Conservation (phyloP, 2,113 vertebrate genomes). For the Aythya baeri region DNA sequence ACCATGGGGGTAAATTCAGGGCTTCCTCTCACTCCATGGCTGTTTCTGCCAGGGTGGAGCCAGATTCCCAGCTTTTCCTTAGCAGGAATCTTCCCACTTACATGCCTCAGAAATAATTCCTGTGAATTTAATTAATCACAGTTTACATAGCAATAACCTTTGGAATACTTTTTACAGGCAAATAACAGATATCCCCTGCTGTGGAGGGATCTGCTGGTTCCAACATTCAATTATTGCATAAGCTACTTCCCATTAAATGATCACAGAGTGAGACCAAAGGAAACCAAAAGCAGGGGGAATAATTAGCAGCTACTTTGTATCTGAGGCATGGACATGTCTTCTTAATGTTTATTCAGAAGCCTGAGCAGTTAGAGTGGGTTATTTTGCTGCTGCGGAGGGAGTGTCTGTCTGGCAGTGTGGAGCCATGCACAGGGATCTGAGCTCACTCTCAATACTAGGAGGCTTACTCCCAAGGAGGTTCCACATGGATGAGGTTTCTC, state of each 20-base stretch:
- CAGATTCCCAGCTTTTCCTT: constrained; percentile 18
- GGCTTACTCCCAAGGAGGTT: neutral
- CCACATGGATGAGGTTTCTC: neutral
- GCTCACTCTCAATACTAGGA: neutral
- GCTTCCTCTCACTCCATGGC: neutral
- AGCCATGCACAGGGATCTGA: neutral
- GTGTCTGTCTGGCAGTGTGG: fast-evolving
- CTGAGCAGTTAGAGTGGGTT: neutral
- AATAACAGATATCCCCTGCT: constrained; percentile 72
- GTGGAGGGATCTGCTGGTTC: constrained; percentile 30
- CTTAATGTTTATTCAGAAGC: neutral
- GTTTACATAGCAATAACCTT: constrained; percentile 74
- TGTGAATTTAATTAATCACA: constrained; percentile 75
- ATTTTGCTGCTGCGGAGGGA: neutral
- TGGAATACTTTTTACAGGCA: constrained; percentile 74
- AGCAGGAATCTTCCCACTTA: constrained; percentile 58
- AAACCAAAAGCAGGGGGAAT: neutral
- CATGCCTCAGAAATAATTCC: constrained; percentile 54
- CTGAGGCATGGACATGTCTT: neutral
- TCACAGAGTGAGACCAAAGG: constrained; percentile 18
- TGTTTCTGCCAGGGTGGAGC: neutral
- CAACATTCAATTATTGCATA: constrained; percentile 33
- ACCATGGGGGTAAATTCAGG: neutral
- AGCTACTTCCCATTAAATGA: constrained; percentile 61
- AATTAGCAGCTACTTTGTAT: neutral